Evolutionary conservation across 2,113 vertebrate species (phyloP).

Genomic region (Centropus unirufus): DNA sequence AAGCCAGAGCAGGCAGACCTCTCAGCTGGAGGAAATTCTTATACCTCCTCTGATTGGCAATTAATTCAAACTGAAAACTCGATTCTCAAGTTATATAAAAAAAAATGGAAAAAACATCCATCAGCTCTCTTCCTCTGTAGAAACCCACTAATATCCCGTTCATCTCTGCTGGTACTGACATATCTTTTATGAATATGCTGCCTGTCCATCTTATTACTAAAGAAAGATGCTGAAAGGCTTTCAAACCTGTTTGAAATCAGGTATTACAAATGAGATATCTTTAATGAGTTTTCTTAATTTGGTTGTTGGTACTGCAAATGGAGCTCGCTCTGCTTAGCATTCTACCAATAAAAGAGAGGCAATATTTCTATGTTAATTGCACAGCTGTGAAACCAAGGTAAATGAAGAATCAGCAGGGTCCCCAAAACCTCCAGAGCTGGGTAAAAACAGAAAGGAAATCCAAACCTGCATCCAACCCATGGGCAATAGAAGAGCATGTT

Average conservation of each 20-base stretch:
- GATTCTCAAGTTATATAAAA: not conserved
- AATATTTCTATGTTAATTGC: not conserved
- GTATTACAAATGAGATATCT: not conserved
- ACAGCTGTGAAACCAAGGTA: not conserved
- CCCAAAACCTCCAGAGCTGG: not conserved
- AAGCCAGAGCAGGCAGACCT: not conserved
- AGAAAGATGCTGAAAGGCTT: not conserved
- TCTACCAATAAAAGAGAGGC: not conserved
- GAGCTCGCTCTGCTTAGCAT: not conserved
- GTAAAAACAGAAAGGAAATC: not conserved
- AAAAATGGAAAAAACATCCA: not conserved
- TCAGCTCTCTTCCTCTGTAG: not conserved
- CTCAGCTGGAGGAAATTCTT: not conserved
- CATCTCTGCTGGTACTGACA: not conserved
- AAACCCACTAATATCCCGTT: not conserved
- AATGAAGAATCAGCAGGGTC: not conserved
- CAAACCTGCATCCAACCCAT: not conserved
- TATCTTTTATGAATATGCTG: not conserved
- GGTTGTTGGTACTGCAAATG: not conserved
- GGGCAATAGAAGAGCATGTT: not conserved
- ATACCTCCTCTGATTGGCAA: not conserved
- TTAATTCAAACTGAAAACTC: not conserved
- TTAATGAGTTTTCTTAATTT: not conserved
- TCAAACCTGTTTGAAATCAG: not conserved
- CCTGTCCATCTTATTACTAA: not conserved